phyloP scores from a whole-genome alignment of 2,797 vertebrate species.

The Cirrhinus molitorella region DNA sequence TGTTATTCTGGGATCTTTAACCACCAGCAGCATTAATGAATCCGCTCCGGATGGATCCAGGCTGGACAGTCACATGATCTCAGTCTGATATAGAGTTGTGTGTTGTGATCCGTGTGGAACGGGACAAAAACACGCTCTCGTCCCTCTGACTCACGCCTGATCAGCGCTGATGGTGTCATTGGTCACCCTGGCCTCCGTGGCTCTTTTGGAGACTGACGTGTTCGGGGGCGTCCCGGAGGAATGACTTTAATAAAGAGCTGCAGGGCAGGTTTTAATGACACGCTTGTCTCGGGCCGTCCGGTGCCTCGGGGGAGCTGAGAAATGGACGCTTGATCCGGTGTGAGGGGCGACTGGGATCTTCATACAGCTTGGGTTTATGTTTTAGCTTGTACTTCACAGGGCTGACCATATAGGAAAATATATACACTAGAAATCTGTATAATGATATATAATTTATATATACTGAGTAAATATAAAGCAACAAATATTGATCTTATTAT shows the following conservation, averaged over 20 bases:
- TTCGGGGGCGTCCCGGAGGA: conserved; percentile 88
- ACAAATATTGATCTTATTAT: too few species aligned
- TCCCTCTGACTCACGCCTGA: not conserved
- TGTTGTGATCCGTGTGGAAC: conserved; percentile 61
- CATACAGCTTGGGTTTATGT: conserved; percentile 44
- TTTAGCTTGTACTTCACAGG: conserved; percentile 27
- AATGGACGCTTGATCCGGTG: conserved; percentile 41
- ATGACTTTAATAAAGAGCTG: conserved; percentile 92
- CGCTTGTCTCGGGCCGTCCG: conserved; percentile 77
- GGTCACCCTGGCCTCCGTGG: conserved; percentile 74
- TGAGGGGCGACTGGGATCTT: not conserved
- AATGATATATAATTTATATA: too few species aligned
- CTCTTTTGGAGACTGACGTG: conserved; percentile 83
- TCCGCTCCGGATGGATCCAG: not conserved
- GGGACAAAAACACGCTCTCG: not conserved
- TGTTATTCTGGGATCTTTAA: not conserved
- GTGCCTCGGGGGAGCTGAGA: conserved; percentile 70
- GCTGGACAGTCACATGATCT: not conserved
- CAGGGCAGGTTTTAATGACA: conserved; percentile 83
- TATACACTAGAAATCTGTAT: not conserved
- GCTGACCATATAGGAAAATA: not conserved
- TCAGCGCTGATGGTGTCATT: conserved; percentile 50
- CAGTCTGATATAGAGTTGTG: not conserved
- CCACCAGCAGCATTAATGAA: not conserved
- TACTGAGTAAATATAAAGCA: too few species aligned